Conservation (phyloP, 2,113 vertebrate species). For the Triplophysa rosa region DNA sequence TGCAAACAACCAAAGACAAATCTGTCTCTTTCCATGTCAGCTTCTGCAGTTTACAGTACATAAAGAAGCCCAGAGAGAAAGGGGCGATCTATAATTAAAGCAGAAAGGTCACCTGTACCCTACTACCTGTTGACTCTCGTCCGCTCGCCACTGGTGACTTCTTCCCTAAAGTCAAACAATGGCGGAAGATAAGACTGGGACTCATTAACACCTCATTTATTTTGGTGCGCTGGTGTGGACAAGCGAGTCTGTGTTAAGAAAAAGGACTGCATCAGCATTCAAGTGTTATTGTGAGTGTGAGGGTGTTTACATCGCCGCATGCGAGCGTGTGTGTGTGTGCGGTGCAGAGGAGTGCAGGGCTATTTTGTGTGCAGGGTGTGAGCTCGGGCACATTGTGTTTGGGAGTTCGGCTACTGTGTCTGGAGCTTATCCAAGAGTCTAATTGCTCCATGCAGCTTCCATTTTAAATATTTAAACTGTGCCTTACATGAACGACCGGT, state of each 20-base stretch:
- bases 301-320: conserved; percentile 17
- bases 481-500: conserved; percentile 61
- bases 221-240: conserved; percentile 27
- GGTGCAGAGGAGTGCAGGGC: neutral
- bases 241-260: conserved; percentile 13
- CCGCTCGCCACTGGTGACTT: conserved; percentile 36
- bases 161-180: conserved; percentile 35
- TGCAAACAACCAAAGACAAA: conserved; percentile 51
- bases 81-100: conserved; percentile 49
- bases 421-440: conserved; percentile 69
- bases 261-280: conserved; percentile 39
- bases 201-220: conserved; percentile 42
- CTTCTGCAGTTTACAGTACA: conserved; percentile 53
- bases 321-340: conserved; percentile 13
- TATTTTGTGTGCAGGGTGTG: conserved; percentile 21
- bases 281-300: conserved; percentile 8
- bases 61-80: conserved; percentile 38
- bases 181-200: conserved; percentile 24
- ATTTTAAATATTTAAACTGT: conserved; percentile 77
- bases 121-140: conserved; percentile 47
- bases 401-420: conserved; percentile 58
- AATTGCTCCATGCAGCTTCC: conserved; percentile 68
- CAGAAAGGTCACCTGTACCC: conserved; percentile 48
- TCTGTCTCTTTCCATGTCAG: conserved; percentile 52
- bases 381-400: conserved; percentile 17